A percentile compares a stretch with the other conserved stretches of the same genome.
These are phyloP conservation scores for Micrasema longulum DNA, from an alignment of 1,140 invertebrate genomes.

Conservation along the genomic window DNA sequence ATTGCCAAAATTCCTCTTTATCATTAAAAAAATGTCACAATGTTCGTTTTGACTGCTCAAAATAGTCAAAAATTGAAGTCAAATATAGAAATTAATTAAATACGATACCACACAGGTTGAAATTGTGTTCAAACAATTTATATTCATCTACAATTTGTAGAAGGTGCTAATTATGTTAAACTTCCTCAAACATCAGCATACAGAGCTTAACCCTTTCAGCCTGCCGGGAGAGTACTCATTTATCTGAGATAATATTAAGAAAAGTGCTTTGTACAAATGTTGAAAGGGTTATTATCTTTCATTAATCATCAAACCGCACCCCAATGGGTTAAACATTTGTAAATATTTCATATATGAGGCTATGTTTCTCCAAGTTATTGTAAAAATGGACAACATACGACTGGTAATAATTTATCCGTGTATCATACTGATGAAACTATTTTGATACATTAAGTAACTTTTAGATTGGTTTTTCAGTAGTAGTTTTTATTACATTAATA, in stretches of 20 bases:
- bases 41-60: no score
- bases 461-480: no score
- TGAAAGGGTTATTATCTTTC: neutral
- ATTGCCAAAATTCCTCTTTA: no score
- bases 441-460: no score
- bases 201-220: constrained; percentile 10
- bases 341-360: constrained; percentile 28
- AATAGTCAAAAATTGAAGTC: no score
- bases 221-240: no score
- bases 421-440: no score
- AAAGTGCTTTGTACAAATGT: no score
- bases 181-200: constrained; percentile 6
- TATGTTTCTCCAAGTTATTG: constrained; percentile 15
- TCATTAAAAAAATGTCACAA: no score
- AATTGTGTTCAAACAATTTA: constrained; percentile 27
- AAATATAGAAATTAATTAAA: neutral
- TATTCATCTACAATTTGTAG: constrained; percentile 22
- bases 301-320: neutral
- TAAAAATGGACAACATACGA: neutral
- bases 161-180: constrained; percentile 32
- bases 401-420: no score
- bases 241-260: no score
- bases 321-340: constrained; percentile 19
- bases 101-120: constrained; percentile 15
- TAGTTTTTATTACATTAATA: no score